A percentile compares a stretch with the other conserved stretches of the same genome.
Evolutionary conservation across 2,888 invertebrate species (phyloP).

Genomic region (Eristalinus aeneus): DNA sequence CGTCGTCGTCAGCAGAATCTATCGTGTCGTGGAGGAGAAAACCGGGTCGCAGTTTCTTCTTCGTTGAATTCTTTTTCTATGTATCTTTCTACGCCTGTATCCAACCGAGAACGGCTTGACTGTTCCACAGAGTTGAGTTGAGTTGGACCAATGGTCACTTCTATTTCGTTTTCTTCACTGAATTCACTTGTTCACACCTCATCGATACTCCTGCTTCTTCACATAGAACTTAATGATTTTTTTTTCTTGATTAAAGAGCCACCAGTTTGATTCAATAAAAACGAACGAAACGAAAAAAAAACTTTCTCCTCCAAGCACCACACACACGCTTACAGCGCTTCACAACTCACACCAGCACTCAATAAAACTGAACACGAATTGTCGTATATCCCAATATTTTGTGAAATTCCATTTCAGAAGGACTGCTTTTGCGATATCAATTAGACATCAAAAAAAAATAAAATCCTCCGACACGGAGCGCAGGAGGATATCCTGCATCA

Average conservation of each 20-base stretch:
- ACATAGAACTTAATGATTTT: neutral
- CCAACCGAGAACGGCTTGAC: slow-evolving; percentile 25
- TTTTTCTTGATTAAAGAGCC: slow-evolving; percentile 9
- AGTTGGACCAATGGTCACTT: slow-evolving; percentile 29
- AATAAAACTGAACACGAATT: neutral
- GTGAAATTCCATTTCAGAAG: slow-evolving; percentile 30
- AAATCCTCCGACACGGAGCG: neutral
- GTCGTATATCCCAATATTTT: slow-evolving; percentile 19
- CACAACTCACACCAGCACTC: neutral
- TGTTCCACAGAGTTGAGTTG: slow-evolving; percentile 34
- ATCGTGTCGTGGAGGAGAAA: slow-evolving; percentile 53
- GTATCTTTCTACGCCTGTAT: slow-evolving; percentile 38
- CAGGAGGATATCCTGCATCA: slow-evolving; percentile 41
- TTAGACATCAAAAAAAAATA: neutral
- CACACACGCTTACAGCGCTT: neutral
- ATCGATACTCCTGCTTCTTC: neutral
- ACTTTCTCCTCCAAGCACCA: slow-evolving; percentile 54
- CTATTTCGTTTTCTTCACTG: neutral
- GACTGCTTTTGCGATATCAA: neutral
- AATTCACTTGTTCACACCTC: slow-evolving; percentile 18
- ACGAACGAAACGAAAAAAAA: slow-evolving; percentile 24
- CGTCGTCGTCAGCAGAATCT: slow-evolving; percentile 47
- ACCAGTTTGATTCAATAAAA: slow-evolving; percentile 11
- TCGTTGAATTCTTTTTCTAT: slow-evolving; percentile 26
- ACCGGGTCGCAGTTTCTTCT: slow-evolving; percentile 68